Conservation (phyloP, 2,113 vertebrate species). For the Myotis davidii region DNA sequence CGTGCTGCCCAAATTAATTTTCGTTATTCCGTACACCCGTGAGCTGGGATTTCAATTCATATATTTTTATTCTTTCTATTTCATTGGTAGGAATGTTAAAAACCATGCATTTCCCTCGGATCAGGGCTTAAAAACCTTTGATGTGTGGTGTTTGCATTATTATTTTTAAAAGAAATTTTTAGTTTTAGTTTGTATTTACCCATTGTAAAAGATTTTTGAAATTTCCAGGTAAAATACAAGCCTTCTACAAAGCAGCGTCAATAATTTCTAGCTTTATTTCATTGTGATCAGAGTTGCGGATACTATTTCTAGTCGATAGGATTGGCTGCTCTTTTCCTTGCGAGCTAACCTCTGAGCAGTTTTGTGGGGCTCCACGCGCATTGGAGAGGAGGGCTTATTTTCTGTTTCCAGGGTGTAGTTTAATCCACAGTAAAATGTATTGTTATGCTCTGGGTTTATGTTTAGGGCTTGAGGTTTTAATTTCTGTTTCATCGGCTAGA, state of each 20-base stretch:
- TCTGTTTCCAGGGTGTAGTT: neutral
- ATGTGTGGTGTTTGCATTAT: neutral
- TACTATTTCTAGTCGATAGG: neutral
- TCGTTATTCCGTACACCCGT: neutral
- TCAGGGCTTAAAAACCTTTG: neutral
- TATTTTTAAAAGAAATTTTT: neutral
- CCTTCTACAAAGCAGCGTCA: neutral
- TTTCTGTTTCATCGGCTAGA: neutral
- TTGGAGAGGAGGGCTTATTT: neutral
- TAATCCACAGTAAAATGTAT: neutral
- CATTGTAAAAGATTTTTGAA: neutral
- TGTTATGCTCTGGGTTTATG: neutral
- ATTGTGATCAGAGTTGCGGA: neutral
- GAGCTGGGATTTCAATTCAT: neutral
- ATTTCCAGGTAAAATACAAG: neutral
- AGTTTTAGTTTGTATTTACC: neutral
- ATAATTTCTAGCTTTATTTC: neutral
- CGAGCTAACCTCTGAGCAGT: neutral
- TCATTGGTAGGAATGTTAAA: neutral
- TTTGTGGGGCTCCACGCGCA: neutral
- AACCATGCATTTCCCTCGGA: neutral
- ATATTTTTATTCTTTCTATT: neutral
- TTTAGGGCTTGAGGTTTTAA: neutral
- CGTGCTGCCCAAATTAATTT: neutral
- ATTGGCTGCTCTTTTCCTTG: neutral